Base-by-base conservation (phyloP, 2,797 vertebrate species). In the Chaetophractus vellerosus region DNA sequence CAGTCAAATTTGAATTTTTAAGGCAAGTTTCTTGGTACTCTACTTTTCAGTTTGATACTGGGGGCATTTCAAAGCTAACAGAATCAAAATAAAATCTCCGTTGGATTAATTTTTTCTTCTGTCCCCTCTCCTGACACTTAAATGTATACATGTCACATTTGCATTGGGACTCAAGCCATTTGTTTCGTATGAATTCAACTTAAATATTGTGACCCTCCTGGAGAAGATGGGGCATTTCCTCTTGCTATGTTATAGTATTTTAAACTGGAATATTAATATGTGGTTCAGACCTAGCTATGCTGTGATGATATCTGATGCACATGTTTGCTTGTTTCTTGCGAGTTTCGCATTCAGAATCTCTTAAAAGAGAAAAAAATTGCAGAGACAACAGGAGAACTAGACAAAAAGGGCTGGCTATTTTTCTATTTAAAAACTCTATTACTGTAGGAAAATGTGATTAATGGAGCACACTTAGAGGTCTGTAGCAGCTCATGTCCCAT, bases 401-500 rank as follows among this genome's bases (percentile, higher is more conserved):
- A 7, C 61, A 72, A 38, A 24, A 48, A 38, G 21, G 38, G 24
- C 28, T 76, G 26, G 4, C 48, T 61, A 55, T 76, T 71, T 38
- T 84, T 79, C 61, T 82, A 28, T 50, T 84, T 80, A 55, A 90
- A 93, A 96, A 4, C 19, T n/a, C 11, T 83, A 28, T 87, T 14
- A 24, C 55, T n/a, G 11, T 8, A 76, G 21, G 21, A 85, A 88
- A 52, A 45, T 18, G 36, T 1, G 19, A 72, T 5, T 31, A 18
- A 55, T 18, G 50, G 64, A 63, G 45, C 59, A 72, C 26, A 48
- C 8, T 61, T 63, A 12, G 2, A 5, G 38, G 31, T 61, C 31
- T n/a, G 5, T n/a, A 9, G 19, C 9, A 8, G 82, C 2, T 10
- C 24, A 9, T 6, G 12, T 48, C 26, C 14, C 1, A 7, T 5